Evolutionary conservation across 2,113 vertebrate species (phyloP), one percentile per base, ranked within the genome.

Genomic region (Acrocephalus kingi): DNA sequence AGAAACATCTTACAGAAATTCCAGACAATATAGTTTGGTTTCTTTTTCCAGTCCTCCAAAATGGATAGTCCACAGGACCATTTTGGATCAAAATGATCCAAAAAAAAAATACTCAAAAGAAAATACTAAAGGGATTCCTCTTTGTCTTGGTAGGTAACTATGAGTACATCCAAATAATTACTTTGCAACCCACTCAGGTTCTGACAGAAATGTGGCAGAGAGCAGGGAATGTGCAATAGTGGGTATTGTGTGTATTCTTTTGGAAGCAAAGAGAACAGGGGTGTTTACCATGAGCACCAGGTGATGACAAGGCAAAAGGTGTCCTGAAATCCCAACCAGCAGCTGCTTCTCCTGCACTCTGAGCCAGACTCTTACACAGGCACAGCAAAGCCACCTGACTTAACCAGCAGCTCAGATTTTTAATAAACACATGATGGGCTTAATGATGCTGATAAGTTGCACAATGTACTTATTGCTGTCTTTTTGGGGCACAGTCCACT

Each of bases 281-380:
- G 68, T 81, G 86, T 81, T 97, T 25, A 31, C 48, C 8, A 2
- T 30, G 39, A 11, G 86, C 75, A 84, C 27, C 87, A 71, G 56
- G 63, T 67, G 68, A 63, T 83, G 75, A 63, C 71, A 88, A 95
- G 46, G 63, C 75, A 92, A 94, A 88, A 88, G 31, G 59, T 20
- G 39, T 43, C 67, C 88, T 81, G 83, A 86, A 89, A 93, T 20
- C 48, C 89, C 55, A 15, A 89, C 27, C 39, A 89, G 64, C 51
- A 87, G 48, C 80, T 93, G 87, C 61, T 93, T 62, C 76, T 89
- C 28, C 67, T 80, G 22, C 3, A 1, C 41, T 49, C 67, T 27
- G 49, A 86, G 90, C 58, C 79, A 48, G 28, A 25, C 18, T 88
- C 48, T 62, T 23, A 41, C 49, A 49, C 1, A 1, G 43, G 41